A percentile compares a stretch with the other conserved stretches of the same genome.
These are phyloP conservation scores for Malurus alboscapulatus DNA, from an alignment of 2,113 vertebrate genomes.

Conservation along the genomic window DNA sequence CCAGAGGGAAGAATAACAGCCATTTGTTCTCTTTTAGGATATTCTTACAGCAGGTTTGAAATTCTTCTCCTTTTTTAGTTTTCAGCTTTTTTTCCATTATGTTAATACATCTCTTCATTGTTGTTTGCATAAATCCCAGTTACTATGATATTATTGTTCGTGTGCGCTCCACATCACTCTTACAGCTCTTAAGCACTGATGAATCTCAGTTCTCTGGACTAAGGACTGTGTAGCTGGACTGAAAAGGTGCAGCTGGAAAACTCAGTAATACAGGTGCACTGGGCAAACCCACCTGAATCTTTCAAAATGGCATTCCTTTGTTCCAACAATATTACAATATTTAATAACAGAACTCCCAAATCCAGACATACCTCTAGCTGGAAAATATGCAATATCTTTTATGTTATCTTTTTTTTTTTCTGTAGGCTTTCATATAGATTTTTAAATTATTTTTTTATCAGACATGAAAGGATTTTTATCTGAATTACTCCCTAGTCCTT, in stretches of 20 bases:
- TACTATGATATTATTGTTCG: accelerated
- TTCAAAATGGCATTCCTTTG: background rate
- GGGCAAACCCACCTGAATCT: background rate
- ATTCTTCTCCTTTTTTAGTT: background rate
- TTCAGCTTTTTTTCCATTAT: background rate
- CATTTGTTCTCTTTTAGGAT: background rate
- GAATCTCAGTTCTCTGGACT: background rate
- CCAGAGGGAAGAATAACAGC: background rate
- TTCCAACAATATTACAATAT: background rate
- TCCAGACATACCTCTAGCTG: background rate
- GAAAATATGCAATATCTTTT: background rate
- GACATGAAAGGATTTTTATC: background rate
- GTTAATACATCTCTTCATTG: background rate
- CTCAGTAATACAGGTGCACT: background rate
- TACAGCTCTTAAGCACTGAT: background rate
- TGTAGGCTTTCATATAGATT: background rate
- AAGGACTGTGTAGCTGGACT: background rate
- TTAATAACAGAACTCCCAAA: background rate
- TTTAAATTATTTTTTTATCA: background rate
- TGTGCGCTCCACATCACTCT: background rate
- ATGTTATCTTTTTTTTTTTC: background rate
- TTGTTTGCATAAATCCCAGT: background rate
- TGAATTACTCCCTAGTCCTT: background rate
- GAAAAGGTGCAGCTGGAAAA: background rate
- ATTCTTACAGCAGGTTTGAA: background rate